A percentile compares a stretch with the other conserved stretches of the same genome.
Conservation (phyloP, 2,888 invertebrate genomes). For the Meteorus cinctellus region DNA sequence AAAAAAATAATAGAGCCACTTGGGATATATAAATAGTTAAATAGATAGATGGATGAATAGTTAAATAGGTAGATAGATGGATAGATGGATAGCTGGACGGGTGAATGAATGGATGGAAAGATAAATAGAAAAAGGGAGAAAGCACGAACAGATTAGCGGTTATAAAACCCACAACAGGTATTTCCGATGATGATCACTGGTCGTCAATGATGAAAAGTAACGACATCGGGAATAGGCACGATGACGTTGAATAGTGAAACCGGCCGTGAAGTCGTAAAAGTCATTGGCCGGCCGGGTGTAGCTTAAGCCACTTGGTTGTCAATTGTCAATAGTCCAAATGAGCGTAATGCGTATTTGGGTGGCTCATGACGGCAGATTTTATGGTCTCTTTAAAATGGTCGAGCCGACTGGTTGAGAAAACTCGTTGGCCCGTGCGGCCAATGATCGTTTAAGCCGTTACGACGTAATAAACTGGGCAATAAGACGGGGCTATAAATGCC, state of each 20-base stretch:
- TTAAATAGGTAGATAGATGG: no score
- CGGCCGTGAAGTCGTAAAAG: constrained; percentile 62
- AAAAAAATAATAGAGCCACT: background rate
- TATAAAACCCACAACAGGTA: constrained; percentile 33
- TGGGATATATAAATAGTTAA: background rate
- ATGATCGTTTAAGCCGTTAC: constrained; percentile 70
- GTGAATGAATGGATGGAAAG: background rate
- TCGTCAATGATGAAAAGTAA: constrained; percentile 19
- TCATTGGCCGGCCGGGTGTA: constrained; percentile 62
- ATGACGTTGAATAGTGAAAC: constrained; percentile 36
- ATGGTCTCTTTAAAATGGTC: constrained; percentile 35
- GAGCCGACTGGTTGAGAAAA: constrained; percentile 33
- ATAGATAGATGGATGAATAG: background rate
- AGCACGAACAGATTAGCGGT: background rate
- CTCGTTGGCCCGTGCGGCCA: constrained; percentile 50
- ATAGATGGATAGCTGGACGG: no score
- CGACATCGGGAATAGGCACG: constrained; percentile 1
- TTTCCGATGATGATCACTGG: constrained; percentile 23
- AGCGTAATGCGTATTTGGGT: constrained; percentile 60
- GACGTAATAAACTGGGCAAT: constrained; percentile 71
- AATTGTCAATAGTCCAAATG: constrained; percentile 66
- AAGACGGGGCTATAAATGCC: constrained; percentile 67
- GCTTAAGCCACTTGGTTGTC: constrained; percentile 48
- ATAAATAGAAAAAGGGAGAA: background rate
- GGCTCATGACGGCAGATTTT: constrained; percentile 61